Base-by-base conservation (phyloP, 2,888 invertebrate species). In the Julus scandinavius region DNA sequence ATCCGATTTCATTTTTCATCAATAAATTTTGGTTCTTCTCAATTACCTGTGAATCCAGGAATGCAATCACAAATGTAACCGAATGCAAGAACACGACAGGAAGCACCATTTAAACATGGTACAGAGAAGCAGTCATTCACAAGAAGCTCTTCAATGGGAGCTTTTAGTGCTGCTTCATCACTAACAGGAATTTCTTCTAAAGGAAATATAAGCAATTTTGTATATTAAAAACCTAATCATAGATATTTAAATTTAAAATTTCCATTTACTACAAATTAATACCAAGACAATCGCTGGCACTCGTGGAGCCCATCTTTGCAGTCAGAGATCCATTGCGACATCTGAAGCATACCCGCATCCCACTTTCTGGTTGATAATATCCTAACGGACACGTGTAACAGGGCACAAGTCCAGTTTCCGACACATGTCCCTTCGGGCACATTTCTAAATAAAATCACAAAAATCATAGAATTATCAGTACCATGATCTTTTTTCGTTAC, bases 51-150 rank as follows among this genome's bases (percentile, higher is more conserved):
- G 88, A 90, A 94, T 89, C 93, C 92, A 13, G 92, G 91, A 0
- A 90, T 91, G 90, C 95, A 95, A 58, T 93, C 91, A 90, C 95
- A 95, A 89, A 91, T 88, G 90, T 90, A 92, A 88, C 92, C 91
- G 89, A 91, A 91, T 9, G 92, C 91, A 85, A 91, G 89, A 15
- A 90, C 90, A 72, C 91, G 89, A 90, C 94, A 94, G 29, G 90
- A 90, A n/a, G 91, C 92, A 7, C 92, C 92, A 88, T 92, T 92
- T 41, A 90, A 90, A 90, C 95, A 95, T 13, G 94, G 93, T 7
- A 92, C 91, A 15, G 91, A 91, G 89, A 93, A 92, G 90, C 95
- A 95, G 40, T 93, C 92, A 89, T 93, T 93, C 50, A 92, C 91
- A 17, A 90, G 89, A 72, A 91, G 89, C 50, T 91, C 90, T 17